Evolutionary conservation across 2,888 invertebrate genomes (phyloP).

Genomic region (Diarsia brunnea): DNA sequence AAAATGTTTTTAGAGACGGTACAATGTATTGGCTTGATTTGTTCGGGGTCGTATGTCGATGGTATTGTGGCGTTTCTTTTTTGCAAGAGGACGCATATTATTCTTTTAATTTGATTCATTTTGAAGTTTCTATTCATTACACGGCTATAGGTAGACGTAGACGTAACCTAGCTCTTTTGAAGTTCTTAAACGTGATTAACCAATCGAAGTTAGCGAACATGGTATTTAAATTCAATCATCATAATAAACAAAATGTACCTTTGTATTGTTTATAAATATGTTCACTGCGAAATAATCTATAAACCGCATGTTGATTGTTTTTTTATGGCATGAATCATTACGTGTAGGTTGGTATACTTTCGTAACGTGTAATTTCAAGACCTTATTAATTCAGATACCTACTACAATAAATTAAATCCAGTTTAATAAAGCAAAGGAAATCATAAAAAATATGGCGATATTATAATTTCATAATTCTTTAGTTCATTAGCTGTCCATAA

Average conservation of each 20-base stretch:
- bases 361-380: conserved; percentile 15
- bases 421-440: conserved; percentile 60
- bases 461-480: conserved; percentile 54
- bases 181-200: neutral
- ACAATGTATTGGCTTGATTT: conserved; percentile 10
- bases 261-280: conserved; percentile 1
- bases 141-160: neutral
- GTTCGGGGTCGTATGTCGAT: neutral
- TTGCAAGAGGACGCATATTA: neutral
- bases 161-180: neutral
- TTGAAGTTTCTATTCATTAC: neutral
- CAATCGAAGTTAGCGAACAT: neutral
- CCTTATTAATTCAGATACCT: neutral
- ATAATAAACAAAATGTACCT: neutral
- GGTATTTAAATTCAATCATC: conserved; percentile 1
- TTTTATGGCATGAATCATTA: conserved; percentile 9
- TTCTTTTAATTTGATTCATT: neutral
- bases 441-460: conserved; percentile 46
- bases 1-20: conserved; percentile 11
- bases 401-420: conserved; percentile 34
- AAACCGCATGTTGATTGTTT: conserved; percentile 17
- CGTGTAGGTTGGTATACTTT: conserved; percentile 15
- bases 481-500: conserved; percentile 63
- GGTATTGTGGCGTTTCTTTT: neutral
- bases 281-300: neutral